Evolutionary conservation across 2,888 invertebrate genomes (phyloP).

Genomic region (Tenthredo scrophulariae): DNA sequence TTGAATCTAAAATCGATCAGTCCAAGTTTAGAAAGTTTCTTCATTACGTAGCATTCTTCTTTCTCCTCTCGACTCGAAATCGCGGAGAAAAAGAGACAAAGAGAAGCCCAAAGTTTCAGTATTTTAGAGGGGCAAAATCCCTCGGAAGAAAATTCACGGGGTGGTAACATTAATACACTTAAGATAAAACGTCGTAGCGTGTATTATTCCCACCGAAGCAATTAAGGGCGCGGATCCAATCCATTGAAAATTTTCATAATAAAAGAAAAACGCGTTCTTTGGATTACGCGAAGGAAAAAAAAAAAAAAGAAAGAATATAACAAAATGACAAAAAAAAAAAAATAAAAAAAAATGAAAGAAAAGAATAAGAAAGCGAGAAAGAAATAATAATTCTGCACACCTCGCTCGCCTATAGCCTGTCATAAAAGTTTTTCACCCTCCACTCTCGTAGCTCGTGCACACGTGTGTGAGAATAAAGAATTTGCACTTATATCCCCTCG

Average conservation of each 20-base stretch:
- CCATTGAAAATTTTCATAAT: neutral
- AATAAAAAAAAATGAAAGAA: neutral
- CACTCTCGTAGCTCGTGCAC: neutral
- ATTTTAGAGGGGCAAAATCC: neutral
- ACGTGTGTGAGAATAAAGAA: constrained; percentile 13
- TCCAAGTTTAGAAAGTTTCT: constrained; percentile 47
- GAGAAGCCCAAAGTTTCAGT: neutral
- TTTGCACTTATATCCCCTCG: constrained; percentile 27
- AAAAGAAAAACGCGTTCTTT: neutral
- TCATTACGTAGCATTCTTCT: constrained; percentile 49
- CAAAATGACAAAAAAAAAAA: neutral
- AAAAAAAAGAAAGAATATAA: neutral
- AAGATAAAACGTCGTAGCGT: neutral
- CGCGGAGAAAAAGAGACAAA: neutral
- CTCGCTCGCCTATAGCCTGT: neutral
- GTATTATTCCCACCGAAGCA: neutral
- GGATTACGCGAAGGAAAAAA: neutral
- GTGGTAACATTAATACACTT: neutral
- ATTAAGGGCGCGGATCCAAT: neutral
- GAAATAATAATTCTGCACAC: neutral
- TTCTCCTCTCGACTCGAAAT: constrained; percentile 1
- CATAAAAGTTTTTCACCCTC: constrained; percentile 13
- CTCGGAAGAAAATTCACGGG: neutral
- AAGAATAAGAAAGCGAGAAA: neutral
- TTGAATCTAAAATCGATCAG: constrained; percentile 50